Base-by-base conservation (phyloP, 2,113 vertebrate genomes). In the Elephantulus edwardii region DNA sequence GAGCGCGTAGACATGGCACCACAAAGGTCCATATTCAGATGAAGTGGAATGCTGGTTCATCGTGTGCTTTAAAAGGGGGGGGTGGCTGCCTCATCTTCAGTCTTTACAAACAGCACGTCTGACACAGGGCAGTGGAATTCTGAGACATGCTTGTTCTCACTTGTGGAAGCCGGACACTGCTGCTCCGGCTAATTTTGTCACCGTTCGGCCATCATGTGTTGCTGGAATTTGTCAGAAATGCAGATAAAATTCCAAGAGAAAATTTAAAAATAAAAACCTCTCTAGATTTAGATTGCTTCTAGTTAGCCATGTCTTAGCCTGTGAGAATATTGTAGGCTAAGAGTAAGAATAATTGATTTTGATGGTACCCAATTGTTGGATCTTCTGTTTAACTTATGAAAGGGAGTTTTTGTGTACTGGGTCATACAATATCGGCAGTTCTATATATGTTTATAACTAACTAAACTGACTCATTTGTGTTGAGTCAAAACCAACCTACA, bases 221-320 rank as follows among this genome's bases (percentile, higher is more conserved):
- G 38, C 46, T 90, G 77, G 75, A 91, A 64, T 87, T 81, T 46
- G 38, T 87, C 38, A 74, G 81, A 88, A 92, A 89, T 71, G 28
- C 58, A 64, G 60, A 66, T 86, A 64, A 90, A 83, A 91, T 79
- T 56, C 22, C 16, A 48, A 74, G 50, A 68, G 64, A 86, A 75
- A 30, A 86, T 92, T 84, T 60, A 70, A 84, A 80, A 88, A 60
- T 93, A 84, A 94, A 88, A 91, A 52, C n/a, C 19, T 66, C 52
- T 82, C 28, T 20, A 79, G 10, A 85, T 90, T 85, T 84, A 92
- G 54, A n/a, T 72, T 81, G 33, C n/a, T 88, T 84, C 8, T 10
- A 77, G 2, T 74, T 64, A 94, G 54, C 88, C 35, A 13, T 88
- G 42, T 93, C 89, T 93, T 10, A 81, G 42, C 44, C 72, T 90